A percentile compares a stretch with the other conserved stretches of the same genome.
These are phyloP conservation scores for Eudyptes chrysolophus DNA, from an alignment of 2,113 vertebrate species.

Conservation along the genomic window DNA sequence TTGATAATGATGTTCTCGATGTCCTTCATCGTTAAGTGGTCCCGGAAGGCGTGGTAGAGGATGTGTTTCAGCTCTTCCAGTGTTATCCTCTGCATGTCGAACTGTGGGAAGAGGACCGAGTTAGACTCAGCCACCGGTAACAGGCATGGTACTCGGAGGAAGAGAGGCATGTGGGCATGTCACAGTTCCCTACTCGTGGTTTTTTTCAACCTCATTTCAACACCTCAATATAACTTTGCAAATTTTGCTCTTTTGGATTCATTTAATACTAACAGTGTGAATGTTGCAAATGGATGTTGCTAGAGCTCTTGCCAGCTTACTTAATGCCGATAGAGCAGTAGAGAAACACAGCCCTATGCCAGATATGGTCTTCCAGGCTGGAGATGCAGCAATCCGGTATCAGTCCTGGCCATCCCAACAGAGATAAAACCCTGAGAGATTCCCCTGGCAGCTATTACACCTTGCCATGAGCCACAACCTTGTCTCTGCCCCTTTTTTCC, in stretches of 20 bases:
- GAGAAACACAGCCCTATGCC: not conserved
- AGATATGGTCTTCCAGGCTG: not conserved
- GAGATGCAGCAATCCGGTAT: not conserved
- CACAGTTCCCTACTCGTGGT: fast-evolving
- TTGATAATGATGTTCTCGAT: constrained; percentile 99
- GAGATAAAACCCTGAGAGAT: not conserved
- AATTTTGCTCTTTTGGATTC: not conserved
- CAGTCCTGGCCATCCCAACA: not conserved
- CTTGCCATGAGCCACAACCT: not conserved
- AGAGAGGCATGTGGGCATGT: not conserved
- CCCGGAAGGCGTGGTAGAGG: constrained; percentile 95
- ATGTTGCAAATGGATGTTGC: not conserved
- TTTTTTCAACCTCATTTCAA: not conserved
- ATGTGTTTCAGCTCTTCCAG: constrained; percentile 98
- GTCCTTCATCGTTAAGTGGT: constrained; percentile 99
- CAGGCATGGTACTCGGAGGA: not conserved
- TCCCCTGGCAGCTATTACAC: not conserved
- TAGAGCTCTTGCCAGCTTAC: not conserved
- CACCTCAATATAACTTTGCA: not conserved
- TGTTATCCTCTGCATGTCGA: constrained; percentile 97
- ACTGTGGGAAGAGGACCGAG: constrained; percentile 76
- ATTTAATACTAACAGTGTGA: not conserved
- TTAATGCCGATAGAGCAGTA: not conserved
- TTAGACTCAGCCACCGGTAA: not conserved
- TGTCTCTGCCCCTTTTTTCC: not conserved